A percentile compares a stretch with the other conserved stretches of the same genome.
phyloP scores from a whole-genome alignment of 1,140 invertebrate genomes.

The Leptinotarsa texana region DNA sequence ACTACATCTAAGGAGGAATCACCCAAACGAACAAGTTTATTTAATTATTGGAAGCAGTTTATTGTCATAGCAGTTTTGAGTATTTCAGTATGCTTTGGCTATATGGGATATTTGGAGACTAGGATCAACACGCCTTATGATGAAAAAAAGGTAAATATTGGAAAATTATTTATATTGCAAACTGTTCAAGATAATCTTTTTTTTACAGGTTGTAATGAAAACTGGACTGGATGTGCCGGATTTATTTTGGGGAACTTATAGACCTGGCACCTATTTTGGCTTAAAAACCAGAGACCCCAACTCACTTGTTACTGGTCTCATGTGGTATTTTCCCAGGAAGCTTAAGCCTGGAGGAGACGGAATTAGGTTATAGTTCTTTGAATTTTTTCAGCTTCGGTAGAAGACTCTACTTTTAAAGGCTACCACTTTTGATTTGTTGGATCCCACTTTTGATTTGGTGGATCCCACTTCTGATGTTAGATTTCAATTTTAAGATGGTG shows the following conservation, averaged over 20 bases:
- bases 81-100: conserved; percentile 74
- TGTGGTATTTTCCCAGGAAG: conserved; percentile 90
- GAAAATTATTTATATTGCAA: not conserved
- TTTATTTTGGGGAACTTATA: conserved; percentile 91
- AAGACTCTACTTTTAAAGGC: too few relatives aligned
- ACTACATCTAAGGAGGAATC: conserved; percentile 49
- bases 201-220: conserved; percentile 66
- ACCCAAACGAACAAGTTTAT: conserved; percentile 43
- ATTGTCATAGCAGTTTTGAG: conserved; percentile 61
- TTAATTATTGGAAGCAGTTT: conserved; percentile 60
- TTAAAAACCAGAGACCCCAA: conserved; percentile 86
- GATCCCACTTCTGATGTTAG: too few relatives aligned
- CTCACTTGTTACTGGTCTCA: conserved; percentile 88
- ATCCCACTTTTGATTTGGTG: too few relatives aligned
- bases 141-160: conserved; percentile 67
- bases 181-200: not conserved
- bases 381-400: too few relatives aligned
- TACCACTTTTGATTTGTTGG: too few relatives aligned
- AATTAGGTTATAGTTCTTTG: conserved; percentile 60
- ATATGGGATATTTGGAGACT: conserved; percentile 82
- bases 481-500: too few relatives aligned
- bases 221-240: conserved; percentile 74
- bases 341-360: conserved; percentile 69
- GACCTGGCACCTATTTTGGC: conserved; percentile 87
- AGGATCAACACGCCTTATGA: conserved; percentile 85